Evolutionary conservation across 2,888 invertebrate genomes (phyloP).

Genomic region (Leucophenga montana): DNA sequence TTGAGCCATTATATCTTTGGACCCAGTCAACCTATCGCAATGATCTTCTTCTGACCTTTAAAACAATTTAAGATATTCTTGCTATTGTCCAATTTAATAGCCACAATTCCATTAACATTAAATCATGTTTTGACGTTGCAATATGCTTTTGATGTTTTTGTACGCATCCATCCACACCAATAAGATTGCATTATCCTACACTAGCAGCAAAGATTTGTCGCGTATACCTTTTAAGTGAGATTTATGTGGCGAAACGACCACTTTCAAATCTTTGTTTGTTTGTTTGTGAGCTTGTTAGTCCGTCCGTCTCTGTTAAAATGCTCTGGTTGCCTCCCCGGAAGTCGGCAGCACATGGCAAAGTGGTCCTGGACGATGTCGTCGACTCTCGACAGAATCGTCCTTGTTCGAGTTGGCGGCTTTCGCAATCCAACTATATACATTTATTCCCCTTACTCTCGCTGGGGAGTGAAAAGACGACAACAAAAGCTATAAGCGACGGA

Average conservation of each 20-base stretch:
- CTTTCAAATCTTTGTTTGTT: constrained; percentile 57
- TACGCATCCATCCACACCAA: neutral
- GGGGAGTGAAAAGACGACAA: neutral
- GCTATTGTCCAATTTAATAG: too few relatives aligned
- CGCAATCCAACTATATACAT: constrained; percentile 34
- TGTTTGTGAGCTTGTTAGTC: constrained; percentile 35
- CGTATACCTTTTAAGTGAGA: constrained; percentile 66
- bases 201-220: constrained; percentile 46
- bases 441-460: neutral
- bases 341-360: constrained; percentile 67
- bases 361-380: constrained; percentile 46
- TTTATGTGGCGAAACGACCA: constrained; percentile 67
- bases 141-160: neutral
- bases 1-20: neutral
- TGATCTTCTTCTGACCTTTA: too few relatives aligned
- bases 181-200: too few relatives aligned
- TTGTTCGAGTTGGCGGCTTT: constrained; percentile 60
- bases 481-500: constrained; percentile 50
- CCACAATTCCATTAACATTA: neutral
- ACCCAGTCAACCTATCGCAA: neutral
- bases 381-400: constrained; percentile 43
- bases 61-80: too few relatives aligned
- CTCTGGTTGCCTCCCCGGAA: constrained; percentile 64
- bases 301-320: constrained; percentile 47
- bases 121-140: neutral